Percentiles rank a stretch among this genome's conserved stretches.
Conservation (phyloP, 2,113 vertebrate genomes). For the Bubalus kerabau region DNA sequence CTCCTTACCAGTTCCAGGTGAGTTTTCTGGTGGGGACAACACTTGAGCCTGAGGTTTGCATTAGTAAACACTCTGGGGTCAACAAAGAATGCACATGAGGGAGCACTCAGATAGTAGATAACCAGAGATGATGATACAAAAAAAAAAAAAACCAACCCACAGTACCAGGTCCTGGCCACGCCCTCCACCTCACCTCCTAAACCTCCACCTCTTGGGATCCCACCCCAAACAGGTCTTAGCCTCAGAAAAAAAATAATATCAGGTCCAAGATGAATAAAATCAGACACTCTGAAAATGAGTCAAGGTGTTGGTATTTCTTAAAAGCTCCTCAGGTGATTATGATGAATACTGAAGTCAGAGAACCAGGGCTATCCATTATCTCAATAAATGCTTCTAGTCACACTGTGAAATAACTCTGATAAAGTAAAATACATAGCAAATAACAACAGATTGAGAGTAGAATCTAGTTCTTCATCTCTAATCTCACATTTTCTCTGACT, state of each 20-base stretch:
- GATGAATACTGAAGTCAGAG: neutral
- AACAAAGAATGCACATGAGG: neutral
- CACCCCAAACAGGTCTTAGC: neutral
- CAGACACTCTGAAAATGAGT: neutral
- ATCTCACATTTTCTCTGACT: neutral
- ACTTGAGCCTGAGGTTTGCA: neutral
- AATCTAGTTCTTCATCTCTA: neutral
- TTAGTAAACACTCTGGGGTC: neutral
- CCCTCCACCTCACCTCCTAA: neutral
- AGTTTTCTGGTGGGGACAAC: neutral
- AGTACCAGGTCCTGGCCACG: neutral
- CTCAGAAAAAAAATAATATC: neutral
- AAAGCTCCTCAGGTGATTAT: neutral
- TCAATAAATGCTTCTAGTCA: neutral
- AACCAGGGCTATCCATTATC: neutral
- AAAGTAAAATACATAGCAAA: neutral
- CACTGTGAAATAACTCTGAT: neutral
- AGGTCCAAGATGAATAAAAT: neutral
- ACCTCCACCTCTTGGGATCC: neutral
- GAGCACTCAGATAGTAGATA: neutral
- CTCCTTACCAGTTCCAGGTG: neutral
- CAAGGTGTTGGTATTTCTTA: neutral
- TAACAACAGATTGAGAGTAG: neutral
- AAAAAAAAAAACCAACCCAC: no score
- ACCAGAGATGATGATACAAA: neutral